Percentiles rank a stretch among this genome's conserved stretches.
Conservation (phyloP, 1,140 invertebrate genomes). For the Caenorhabditis inopinata region DNA sequence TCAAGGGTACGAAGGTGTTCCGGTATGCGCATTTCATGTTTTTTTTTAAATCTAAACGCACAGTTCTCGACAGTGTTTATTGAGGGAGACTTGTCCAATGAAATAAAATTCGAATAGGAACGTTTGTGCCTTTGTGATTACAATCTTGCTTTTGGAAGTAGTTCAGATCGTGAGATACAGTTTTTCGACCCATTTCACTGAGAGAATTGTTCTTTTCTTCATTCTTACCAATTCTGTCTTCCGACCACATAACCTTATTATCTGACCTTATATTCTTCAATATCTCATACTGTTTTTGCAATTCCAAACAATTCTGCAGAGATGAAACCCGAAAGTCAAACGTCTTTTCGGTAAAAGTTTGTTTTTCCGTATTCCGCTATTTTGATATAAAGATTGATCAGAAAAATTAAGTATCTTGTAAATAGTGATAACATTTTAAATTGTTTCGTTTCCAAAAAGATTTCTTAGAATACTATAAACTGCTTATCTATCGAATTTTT, state of each 20-base stretch:
- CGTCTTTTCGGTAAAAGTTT: background rate
- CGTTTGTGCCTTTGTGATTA: constrained; percentile 16
- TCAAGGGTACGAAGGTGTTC: constrained; percentile 73
- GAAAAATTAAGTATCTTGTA: too few relatives aligned
- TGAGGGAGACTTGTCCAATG: background rate
- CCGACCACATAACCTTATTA: constrained; percentile 27
- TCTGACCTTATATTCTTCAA: background rate
- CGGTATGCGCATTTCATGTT: constrained; percentile 51
- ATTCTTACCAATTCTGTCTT: constrained; percentile 1
- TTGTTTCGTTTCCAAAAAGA: background rate
- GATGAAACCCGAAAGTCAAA: background rate
- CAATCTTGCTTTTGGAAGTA: constrained; percentile 17
- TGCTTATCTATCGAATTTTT: too few relatives aligned
- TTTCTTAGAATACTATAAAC: too few relatives aligned
- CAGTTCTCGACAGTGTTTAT: background rate
- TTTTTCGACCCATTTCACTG: constrained; percentile 28
- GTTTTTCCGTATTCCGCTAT: background rate
- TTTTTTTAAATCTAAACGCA: too few relatives aligned
- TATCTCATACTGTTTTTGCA: background rate
- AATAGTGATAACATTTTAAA: too few relatives aligned
- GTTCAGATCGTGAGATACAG: constrained; percentile 25
- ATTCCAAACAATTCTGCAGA: background rate
- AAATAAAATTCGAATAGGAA: constrained; percentile 32
- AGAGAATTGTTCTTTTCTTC: constrained; percentile 18
- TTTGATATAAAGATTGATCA: background rate